Evolutionary conservation across 2,797 vertebrate genomes (phyloP), one percentile per base, ranked within the genome.

Genomic region (Synaphobranchus kaupii): DNA sequence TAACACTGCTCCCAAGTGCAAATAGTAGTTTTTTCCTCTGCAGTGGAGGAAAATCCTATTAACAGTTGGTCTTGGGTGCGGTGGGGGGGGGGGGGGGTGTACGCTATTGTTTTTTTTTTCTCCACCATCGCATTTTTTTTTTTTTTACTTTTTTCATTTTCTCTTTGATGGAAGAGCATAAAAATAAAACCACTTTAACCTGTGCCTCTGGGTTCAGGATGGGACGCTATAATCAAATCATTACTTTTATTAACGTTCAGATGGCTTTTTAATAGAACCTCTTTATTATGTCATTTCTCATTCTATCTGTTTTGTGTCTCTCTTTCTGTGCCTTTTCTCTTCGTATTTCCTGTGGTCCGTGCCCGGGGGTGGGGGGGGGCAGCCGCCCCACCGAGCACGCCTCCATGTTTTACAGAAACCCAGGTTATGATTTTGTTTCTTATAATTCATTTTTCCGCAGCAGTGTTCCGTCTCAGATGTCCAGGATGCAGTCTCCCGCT

Each of bases 241-340:
- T 95, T 94, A 94, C 94, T 95, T 94, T 95, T 96, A 96, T 95
- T 95, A 95, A 96, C 92, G 93, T 93, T 95, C 94, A 94, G 94
- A 95, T 95, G 94, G 93, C 88, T 95, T 96, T 96, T 96, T 96
- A 96, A 96, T 96, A 95, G 94, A 96, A 95, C 93, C 91, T 48
- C 92, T 96, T 95, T 94, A 95, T 95, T 95, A 93, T 93, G 94
- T 95, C 91, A 90, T 94, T 94, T 92, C 93, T 95, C 94, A 94
- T 94, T 93, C 92, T 93, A 90, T 48, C 86, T 92, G 81, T 86
- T 85, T 89, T 91, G 86, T 85, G 73, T 71, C 84, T 85, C 88
- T 89, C 66, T 81, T 88, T 93, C 92, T 91, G 92, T 94, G 90
- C 91, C 89, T 91, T 86, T 89, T 89, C 88, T 86, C 89, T 91